phyloP scores from a whole-genome alignment of 1,140 invertebrate genomes.

The Araneus ventricosus region DNA sequence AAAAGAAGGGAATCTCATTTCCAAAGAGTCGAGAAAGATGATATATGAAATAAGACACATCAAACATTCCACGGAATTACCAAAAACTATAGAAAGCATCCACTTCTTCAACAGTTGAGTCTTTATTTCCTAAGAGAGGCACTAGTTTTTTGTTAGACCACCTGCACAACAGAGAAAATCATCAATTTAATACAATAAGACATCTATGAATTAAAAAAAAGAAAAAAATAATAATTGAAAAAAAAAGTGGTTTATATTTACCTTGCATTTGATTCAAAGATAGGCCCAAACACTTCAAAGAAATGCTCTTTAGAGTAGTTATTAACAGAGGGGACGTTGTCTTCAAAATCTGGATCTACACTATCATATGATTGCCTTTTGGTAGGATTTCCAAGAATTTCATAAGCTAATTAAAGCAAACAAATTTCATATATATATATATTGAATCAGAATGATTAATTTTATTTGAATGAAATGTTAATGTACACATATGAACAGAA shows the following conservation, averaged over 20 bases:
- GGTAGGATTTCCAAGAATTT: slow-evolving; percentile 89
- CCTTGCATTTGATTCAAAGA: slow-evolving; percentile 45
- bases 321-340: slow-evolving; percentile 88
- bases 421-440: neutral
- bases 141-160: slow-evolving; percentile 95
- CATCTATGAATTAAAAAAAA: neutral
- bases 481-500: too few relatives aligned
- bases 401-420: slow-evolving; percentile 85
- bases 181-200: neutral
- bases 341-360: slow-evolving; percentile 96
- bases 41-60: too few relatives aligned
- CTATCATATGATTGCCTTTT: slow-evolving; percentile 96
- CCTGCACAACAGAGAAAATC: slow-evolving; percentile 81
- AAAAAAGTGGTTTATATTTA: neutral
- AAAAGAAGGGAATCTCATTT: slow-evolving; percentile 78
- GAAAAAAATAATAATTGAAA: neutral
- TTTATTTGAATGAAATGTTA: too few relatives aligned
- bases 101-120: slow-evolving; percentile 82
- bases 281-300: slow-evolving; percentile 88
- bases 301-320: slow-evolving; percentile 90
- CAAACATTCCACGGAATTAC: slow-evolving; percentile 77
- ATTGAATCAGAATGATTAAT: neutral
- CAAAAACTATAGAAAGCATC: slow-evolving; percentile 84
- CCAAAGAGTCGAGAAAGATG: too few relatives aligned
- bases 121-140: slow-evolving; percentile 89